Base-by-base conservation (phyloP, 2,888 invertebrate species). In the Pherbina coryleti region DNA sequence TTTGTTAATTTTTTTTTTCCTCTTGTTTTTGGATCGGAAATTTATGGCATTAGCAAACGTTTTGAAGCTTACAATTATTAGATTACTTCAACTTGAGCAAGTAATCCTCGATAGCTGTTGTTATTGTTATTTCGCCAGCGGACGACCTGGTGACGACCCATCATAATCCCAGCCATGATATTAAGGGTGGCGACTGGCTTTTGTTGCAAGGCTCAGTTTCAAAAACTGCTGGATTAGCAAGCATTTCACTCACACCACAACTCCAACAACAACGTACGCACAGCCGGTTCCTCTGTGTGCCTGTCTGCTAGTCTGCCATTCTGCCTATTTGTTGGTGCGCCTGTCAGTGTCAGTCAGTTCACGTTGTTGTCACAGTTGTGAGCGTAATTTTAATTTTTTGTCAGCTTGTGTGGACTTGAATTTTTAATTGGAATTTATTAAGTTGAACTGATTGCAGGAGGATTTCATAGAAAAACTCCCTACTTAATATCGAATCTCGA, bases 381-480 rank as follows among this genome's bases (percentile, higher is more conserved):
- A 80, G 77, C 78, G 80, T 77, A 81, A 81, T 81, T 81, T 78
- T 77, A 79, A 81, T 81, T 80, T 81, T 80, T 79, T 67, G 75
- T 79, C 60, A 60, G 11, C 8, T 22, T 44, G 44, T 51, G 49
- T 53, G 34, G 11, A 64, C 28, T 31, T 81, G 81, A 82, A 81
- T 82, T 82, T 74, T 82, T 82, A 82, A 82, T 82, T 82, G 81
- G 81, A 82, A 82, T 82, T 82, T 82, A 82, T 82, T 81, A 80
- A 64, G 64, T 77, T 77, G 79, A 82, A 84, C 82, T 85, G 83
- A 86, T 84, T 85, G 85, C 69, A 75, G 77, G 44, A 34, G 34
- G 70, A 28, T 70, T 53, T 80, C 76, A 57, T 76, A 64, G n/a
- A n/a, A 60, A 22, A 67, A 44, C n/a, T n/a, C n/a, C n/a, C 44